Evolutionary conservation across 2,888 invertebrate species (phyloP).

Genomic region (Napeogenes sylphis): DNA sequence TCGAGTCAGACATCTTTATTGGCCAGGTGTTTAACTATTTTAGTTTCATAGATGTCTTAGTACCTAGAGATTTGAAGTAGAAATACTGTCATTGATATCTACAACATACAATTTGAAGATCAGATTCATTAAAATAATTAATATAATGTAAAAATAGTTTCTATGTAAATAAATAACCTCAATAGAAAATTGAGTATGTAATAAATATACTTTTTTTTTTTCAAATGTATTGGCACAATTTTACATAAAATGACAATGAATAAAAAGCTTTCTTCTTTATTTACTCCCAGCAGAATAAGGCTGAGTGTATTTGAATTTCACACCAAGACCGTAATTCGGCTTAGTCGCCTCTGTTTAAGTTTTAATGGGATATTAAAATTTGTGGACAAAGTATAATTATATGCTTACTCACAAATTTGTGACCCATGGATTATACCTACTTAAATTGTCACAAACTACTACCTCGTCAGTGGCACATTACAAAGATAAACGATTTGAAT

Average conservation of each 20-base stretch:
- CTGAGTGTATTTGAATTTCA: conserved; percentile 13
- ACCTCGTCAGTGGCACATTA: not conserved
- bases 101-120: too few species aligned
- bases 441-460: conserved; percentile 2
- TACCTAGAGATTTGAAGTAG: too few species aligned
- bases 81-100: too few species aligned
- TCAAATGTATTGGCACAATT: conserved; percentile 1
- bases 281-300: conserved; percentile 4
- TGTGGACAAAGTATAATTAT: conserved; percentile 28
- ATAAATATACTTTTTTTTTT: not conserved
- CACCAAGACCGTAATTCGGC: conserved; percentile 12
- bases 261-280: conserved; percentile 2
- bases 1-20: conserved; percentile 12
- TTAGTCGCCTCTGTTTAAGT: conserved; percentile 21
- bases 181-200: not conserved
- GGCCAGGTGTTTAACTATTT: conserved; percentile 20
- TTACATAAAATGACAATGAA: conserved; percentile 8
- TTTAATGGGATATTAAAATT: conserved; percentile 37
- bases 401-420: conserved; percentile 24
- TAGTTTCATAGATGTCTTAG: conserved; percentile 7
- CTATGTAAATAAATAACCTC: too few species aligned
- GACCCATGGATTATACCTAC: conserved; percentile 25
- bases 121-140: too few species aligned
- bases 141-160: too few species aligned
- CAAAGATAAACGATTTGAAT: not conserved